Evolutionary conservation across 2,797 vertebrate genomes (phyloP), one percentile per base, ranked within the genome.

Genomic region (Pogoniulus pusillus): DNA sequence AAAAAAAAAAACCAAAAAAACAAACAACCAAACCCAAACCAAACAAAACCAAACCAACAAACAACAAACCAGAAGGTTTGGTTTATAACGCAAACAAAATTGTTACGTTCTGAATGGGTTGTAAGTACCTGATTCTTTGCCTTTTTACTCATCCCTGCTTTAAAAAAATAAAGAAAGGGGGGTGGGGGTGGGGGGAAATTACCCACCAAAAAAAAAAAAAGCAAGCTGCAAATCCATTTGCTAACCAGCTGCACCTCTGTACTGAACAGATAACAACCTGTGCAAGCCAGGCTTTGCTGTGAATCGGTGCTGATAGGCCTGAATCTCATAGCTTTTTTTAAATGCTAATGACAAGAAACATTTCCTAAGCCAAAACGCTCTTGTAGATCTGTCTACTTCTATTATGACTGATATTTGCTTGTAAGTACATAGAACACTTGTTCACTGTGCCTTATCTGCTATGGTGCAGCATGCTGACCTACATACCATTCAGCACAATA

Each of bases 321-420:
- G 99, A 99, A 99, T 99, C 98, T 99, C 98, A 98, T 98, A 98
- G 99, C 99, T 98, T 98, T 98, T 98, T 99, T 98, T 98, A 98
- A 99, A 99, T 99, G 99, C 99, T 99, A 99, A 99, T 99, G 99
- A 99, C 98, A 98, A 99, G 98, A 98, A 99, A 98, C 98, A 98
- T 98, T 99, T 99, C 98, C 97, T 96, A 97, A 98, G 99, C 98
- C 99, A 99, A 99, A 99, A 98, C 97, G 98, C 98, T 99, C 98
- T 99, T 99, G 99, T 99, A 99, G 99, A 99, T 99, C 99, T 99
- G 99, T 99, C 99, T 99, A 98, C 98, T 99, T 98, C 98, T 99
- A 99, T 99, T 99, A 99, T 99, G 99, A 99, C 99, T 99, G 99
- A 99, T 99, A 99, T 99, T 99, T 99, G 98, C 99, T 99, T 99